Conservation (phyloP, 2,888 invertebrate species). For the Dicroscelio sp. region DNA sequence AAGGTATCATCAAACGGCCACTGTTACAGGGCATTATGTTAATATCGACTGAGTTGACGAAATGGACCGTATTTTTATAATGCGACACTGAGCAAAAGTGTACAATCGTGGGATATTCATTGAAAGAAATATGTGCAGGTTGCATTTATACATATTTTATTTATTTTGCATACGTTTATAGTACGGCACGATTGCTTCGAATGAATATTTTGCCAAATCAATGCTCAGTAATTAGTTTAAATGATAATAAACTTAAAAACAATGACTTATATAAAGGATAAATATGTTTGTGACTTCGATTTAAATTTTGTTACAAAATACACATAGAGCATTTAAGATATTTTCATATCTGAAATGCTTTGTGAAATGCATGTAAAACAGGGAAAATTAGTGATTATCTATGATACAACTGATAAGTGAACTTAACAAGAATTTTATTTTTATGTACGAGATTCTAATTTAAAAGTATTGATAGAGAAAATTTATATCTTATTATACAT, state of each 20-base stretch:
- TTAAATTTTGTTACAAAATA: too few species aligned
- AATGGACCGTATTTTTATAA: conserved; percentile 56
- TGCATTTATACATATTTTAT: conserved; percentile 31
- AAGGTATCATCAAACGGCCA: conserved; percentile 98
- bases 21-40: conserved; percentile 95
- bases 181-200: conserved; percentile 13
- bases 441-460: neutral
- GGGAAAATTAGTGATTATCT: too few species aligned
- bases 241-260: too few species aligned
- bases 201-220: conserved; percentile 11
- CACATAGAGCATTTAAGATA: too few species aligned
- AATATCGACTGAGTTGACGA: conserved; percentile 89
- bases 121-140: conserved; percentile 30
- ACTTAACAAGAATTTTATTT: neutral
- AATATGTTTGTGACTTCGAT: too few species aligned
- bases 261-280: too few species aligned
- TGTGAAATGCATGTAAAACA: too few species aligned
- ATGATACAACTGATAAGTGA: conserved; percentile 52
- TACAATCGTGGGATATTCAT: conserved; percentile 50
- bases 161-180: conserved; percentile 35
- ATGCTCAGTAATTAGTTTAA: neutral
- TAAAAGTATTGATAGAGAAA: too few species aligned
- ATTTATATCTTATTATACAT: too few species aligned
- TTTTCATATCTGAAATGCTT: too few species aligned
- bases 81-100: conserved; percentile 1